Evolutionary conservation across 2,888 invertebrate genomes (phyloP), one percentile per base, ranked within the genome.

Genomic region (Branchellion lobata): DNA sequence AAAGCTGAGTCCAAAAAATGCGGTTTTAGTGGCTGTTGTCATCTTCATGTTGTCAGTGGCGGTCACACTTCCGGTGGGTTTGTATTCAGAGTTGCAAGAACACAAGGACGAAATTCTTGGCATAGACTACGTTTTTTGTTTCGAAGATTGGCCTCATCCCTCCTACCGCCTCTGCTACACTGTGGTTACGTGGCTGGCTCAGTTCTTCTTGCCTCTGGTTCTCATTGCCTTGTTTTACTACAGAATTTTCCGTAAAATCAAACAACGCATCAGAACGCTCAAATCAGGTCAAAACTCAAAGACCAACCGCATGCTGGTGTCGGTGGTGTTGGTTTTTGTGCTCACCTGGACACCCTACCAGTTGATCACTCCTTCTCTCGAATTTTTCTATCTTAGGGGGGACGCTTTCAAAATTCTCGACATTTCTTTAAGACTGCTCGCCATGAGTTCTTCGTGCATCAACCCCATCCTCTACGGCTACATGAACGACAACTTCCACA

Each of bases 41-140:
- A 86, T 86, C 47, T 83, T 84, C 5, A 31, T 85, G 21, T 79
- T 86, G 3, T 85, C 87, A 0, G 81, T 84, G 5, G 81, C 83
- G 36, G 82, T 86, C 21, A 84, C 86, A 2, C 83, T 85, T 65
- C 87, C 87, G 1, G 83, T 86, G 85, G 95, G 93, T 0, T 89
- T 93, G 14, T 93, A 92, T 86, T 75, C 79, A 33, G 72, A 81
- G 40, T 81, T 81, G 51, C 51, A 51, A 27, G 82, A 84, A 51
- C 81, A 84, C 21, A 83, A 85, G 77, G 80, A 84, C 75, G 83
- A 84, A 31, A 81, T 83, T n/a, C 72, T 84, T 5, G 78, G 83
- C 69, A 80, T 84, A 14, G 83, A 84, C 80, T 80, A 84, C 74
- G 82, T 82, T 33, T 84, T 82, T 81, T 83, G 87, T 81, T 80